Base-by-base conservation (phyloP, 1,140 invertebrate species). In the Orchestia grillus region DNA sequence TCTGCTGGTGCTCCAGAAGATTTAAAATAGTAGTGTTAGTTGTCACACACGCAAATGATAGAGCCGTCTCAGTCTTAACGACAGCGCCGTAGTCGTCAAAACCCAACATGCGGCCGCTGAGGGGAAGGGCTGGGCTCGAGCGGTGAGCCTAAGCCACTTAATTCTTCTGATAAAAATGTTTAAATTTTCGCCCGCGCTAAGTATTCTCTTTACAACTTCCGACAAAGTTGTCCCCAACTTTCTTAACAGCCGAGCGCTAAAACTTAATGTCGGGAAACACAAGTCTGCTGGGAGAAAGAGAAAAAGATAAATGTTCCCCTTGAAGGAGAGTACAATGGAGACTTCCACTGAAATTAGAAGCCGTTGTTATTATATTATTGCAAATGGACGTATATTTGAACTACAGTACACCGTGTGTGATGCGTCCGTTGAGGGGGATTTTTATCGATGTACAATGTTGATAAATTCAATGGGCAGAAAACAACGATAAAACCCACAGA, bases 161-260 rank as follows among this genome's bases (percentile, higher is more conserved):
- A 77, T 77, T 77, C 62, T 77, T 28, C 62, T 23, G 62, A 77
- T 77, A 77, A 77, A 53, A 77, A 90, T 42, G 43, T 11, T 44
- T 44, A 45, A 94, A 45, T 94, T 94, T 94, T 94, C 40, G 92
- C 44, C 43, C 36, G 43, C 44, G 43, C 44, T 94, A 94, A 94
- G 92, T 94, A 94, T 94, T 94, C 92, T 45, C 92, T 94, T 94
- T 45, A 94, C 92, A 94, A 94, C 92, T 94, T 94, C 41, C 43
- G 44, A 94, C 43, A 45, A 94, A 94, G 92, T 94, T 94, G 92
- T 94, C 44, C 92, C 44, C 92, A 44, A 94, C 92, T 94, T 77
- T 94, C 92, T 94, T 94, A 94, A 94, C 92, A 45, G 44, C 92
- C 41, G 4, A 45, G 43, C 43, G 41, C 43, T 47, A 44, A 94